Evolutionary conservation across 2,888 invertebrate genomes (phyloP).

Genomic region (Seira musarum): DNA sequence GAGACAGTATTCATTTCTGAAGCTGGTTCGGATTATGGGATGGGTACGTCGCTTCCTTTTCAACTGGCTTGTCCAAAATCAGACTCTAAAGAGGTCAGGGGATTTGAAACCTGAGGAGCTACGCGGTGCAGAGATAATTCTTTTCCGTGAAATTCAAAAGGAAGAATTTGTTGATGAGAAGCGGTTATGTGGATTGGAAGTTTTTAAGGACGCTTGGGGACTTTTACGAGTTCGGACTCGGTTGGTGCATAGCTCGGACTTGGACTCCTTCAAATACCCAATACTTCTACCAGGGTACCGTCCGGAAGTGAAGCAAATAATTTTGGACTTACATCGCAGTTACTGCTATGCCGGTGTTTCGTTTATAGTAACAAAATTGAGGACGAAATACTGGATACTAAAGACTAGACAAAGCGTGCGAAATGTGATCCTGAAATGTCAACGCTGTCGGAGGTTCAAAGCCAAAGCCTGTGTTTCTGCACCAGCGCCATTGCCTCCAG

Average conservation of each 20-base stretch:
- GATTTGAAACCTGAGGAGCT: too few species aligned
- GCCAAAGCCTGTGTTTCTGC: neutral
- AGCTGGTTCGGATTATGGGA: too few species aligned
- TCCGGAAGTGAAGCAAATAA: neutral
- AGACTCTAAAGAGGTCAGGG: too few species aligned
- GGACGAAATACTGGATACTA: neutral
- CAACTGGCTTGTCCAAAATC: too few species aligned
- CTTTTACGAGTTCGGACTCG: neutral
- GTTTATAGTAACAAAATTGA: too few species aligned
- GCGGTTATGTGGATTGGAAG: neutral
- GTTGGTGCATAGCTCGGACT: too few species aligned
- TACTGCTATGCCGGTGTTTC: neutral
- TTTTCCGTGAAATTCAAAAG: too few species aligned
- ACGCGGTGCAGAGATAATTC: too few species aligned
- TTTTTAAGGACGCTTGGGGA: neutral
- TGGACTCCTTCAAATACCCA: conserved; percentile 22
- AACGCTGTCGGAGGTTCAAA: neutral
- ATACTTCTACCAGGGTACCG: neutral
- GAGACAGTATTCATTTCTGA: too few species aligned
- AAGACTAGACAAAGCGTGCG: neutral
- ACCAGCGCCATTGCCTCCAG: neutral
- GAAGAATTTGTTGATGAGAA: too few species aligned
- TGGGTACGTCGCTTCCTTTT: too few species aligned
- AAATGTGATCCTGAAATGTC: neutral
- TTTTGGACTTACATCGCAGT: neutral